These are phyloP conservation scores for Dendrolimus kikuchii DNA, from an alignment of 1,140 invertebrate genomes.

Conservation along the genomic window DNA sequence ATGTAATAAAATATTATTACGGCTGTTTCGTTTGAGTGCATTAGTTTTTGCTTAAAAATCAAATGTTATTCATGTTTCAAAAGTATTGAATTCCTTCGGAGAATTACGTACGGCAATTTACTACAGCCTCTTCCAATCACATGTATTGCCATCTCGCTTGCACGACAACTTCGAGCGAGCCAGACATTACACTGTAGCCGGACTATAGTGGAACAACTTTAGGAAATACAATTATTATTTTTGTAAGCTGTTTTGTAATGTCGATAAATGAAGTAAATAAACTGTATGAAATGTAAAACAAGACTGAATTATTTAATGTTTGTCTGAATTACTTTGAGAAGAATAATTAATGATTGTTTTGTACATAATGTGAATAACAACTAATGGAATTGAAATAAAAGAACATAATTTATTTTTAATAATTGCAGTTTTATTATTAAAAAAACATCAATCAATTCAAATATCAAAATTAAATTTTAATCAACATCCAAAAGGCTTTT, in stretches of 20 bases:
- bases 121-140: no score
- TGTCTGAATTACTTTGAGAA: slow-evolving; percentile 36
- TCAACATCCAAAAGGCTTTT: background rate
- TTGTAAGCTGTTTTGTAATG: no score
- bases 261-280: slow-evolving; percentile 25
- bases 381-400: slow-evolving; percentile 51
- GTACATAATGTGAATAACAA: slow-evolving; percentile 53
- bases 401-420: slow-evolving; percentile 64
- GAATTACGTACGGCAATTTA: no score
- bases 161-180: no score
- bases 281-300: slow-evolving; percentile 57
- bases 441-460: slow-evolving; percentile 1
- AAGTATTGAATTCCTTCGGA: no score
- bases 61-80: no score
- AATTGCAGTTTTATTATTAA: slow-evolving; percentile 32
- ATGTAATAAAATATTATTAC: slow-evolving; percentile 1
- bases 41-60: no score
- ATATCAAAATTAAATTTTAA: slow-evolving; percentile 11
- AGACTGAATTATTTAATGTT: slow-evolving; percentile 56
- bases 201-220: no score
- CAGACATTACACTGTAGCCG: no score
- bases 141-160: no score
- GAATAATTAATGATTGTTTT: slow-evolving; percentile 31
- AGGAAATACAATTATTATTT: no score
- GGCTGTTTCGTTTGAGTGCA: slow-evolving; percentile 1